Base-by-base conservation (phyloP, 2,797 vertebrate genomes). In the Acanthurus leucopareius region DNA sequence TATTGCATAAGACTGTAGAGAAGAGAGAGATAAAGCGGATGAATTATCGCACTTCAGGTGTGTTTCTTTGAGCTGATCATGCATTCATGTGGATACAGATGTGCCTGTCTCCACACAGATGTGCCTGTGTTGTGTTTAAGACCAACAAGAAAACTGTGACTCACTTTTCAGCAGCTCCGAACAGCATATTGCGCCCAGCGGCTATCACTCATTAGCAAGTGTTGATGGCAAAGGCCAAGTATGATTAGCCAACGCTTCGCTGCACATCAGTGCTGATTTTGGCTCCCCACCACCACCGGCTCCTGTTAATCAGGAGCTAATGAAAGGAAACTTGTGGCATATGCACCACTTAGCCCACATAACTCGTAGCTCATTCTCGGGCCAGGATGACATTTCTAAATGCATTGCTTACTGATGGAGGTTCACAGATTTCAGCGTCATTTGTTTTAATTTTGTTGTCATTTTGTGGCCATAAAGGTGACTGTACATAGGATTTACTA, bases 141-240 rank as follows among this genome's bases (percentile, higher is more conserved):
- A 70, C 42, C 56, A 49, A 66, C 53, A 57, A 19, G 49, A 58
- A 35, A 35, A 68, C 73, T 75, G 73, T 20, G 72, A 54, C 75
- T 65, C 73, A 83, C 66, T 87, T 84, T 44, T 53, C 47, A 83
- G 81, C 80, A 20, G 77, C 83, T 75, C 73, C 19, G 53, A 77
- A 53, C 72, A 58, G 54, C 86, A 79, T 82, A 74, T 86, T 73
- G 79, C 38, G 25, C 84, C 89, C 83, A 80, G 78, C 22, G 65
- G 80, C 87, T 66, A 70, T 84, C 67, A 25, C 64, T 89, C 83
- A 88, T 90, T 88, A 90, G 47, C 47, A 8, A 58, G 80, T 67
- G 72, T 85, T 79, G 75, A 86, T 89, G 83, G 88, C 85, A 90
- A 87, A 92, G 88, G 89, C 91, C 87, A 91, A 86, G 82, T 76